Evolutionary conservation across 37 sponge, comb jelly and placozoan genomes (phyloP).

Genomic region (Haliclona indistincta): DNA sequence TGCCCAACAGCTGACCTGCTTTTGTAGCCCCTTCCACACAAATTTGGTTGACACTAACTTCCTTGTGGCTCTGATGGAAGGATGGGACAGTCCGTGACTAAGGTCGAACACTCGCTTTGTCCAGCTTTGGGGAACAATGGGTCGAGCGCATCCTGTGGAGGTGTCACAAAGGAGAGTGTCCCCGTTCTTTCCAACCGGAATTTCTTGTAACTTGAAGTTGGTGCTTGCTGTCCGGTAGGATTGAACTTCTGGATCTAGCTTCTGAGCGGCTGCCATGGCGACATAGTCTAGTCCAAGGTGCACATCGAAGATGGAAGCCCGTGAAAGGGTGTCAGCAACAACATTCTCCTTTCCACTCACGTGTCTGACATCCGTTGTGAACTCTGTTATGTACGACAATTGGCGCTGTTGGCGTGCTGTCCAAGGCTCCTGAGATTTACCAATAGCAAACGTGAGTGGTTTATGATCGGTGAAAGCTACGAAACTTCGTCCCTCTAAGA

Average conservation of each 20-base stretch:
- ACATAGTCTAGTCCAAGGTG: constrained; percentile 26
- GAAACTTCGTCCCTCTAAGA: constrained; percentile 32
- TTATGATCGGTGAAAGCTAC: constrained; percentile 37
- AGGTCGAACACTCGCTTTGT: constrained; percentile 23
- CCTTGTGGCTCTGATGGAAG: constrained; percentile 21
- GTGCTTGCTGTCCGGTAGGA: constrained; percentile 8
- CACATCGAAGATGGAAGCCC: constrained; percentile 1
- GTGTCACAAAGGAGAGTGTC: constrained; percentile 28
- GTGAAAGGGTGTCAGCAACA: constrained; percentile 23
- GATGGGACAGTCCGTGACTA: constrained; percentile 27
- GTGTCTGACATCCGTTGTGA: constrained; percentile 28
- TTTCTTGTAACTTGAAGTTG: neutral
- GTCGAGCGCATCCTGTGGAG: constrained; percentile 33
- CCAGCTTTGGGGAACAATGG: constrained; percentile 30
- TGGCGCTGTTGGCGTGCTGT: constrained; percentile 21
- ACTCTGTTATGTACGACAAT: constrained; percentile 18
- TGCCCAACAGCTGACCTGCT: constrained; percentile 18
- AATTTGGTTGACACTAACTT: constrained; percentile 5
- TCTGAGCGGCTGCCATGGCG: constrained; percentile 26
- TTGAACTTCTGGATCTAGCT: constrained; percentile 14
- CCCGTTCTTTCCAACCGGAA: constrained; percentile 7
- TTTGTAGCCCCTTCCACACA: constrained; percentile 23
- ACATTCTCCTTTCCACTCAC: neutral
- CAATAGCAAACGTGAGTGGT: constrained; percentile 41
- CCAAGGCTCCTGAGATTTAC: constrained; percentile 29